Evolutionary conservation across 92 coral and sea anemone species (phyloP).

Genomic region (Heteractis magnifica): DNA sequence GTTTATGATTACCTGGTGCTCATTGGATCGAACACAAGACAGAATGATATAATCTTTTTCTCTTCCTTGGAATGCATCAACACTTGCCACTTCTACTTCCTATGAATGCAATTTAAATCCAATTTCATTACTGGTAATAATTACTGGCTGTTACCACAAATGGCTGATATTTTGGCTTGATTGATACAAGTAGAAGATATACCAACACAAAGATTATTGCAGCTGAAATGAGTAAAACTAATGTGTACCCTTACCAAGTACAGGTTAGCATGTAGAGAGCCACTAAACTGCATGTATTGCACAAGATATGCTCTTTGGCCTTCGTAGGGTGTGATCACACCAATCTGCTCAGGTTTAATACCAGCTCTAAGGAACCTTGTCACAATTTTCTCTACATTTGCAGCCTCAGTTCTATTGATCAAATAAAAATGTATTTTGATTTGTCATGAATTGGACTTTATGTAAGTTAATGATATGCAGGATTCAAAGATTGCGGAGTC

Average conservation of each 20-base stretch:
- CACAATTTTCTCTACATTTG: slow-evolving; percentile 97
- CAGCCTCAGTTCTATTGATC: slow-evolving; percentile 86
- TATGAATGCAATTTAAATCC: not conserved
- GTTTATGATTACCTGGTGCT: slow-evolving; percentile 81
- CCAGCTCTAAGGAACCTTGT: slow-evolving; percentile 97
- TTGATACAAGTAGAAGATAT: not conserved
- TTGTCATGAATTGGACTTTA: not conserved
- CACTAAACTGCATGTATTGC: slow-evolving; percentile 99
- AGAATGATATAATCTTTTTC: slow-evolving; percentile 97
- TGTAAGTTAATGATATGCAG: too few species aligned
- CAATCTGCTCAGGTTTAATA: slow-evolving; percentile 97
- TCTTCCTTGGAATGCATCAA: slow-evolving; percentile 98
- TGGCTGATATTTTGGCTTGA: not conserved
- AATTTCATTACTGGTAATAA: too few species aligned
- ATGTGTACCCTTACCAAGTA: slow-evolving; percentile 66
- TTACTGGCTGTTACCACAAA: too few species aligned
- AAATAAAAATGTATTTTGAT: not conserved
- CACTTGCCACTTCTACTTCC: slow-evolving; percentile 99
- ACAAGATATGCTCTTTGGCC: slow-evolving; percentile 98
- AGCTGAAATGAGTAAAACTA: not conserved
- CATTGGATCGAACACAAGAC: slow-evolving; percentile 98
- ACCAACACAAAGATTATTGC: too few species aligned
- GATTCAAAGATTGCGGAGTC: too few species aligned
- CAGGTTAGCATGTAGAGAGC: slow-evolving; percentile 94
- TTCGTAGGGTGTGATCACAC: slow-evolving; percentile 97